Evolutionary conservation across 37 sponge, comb jelly and placozoan genomes (phyloP), one percentile per base, ranked within the genome.

Genomic region (Dysidea cf. avara): DNA sequence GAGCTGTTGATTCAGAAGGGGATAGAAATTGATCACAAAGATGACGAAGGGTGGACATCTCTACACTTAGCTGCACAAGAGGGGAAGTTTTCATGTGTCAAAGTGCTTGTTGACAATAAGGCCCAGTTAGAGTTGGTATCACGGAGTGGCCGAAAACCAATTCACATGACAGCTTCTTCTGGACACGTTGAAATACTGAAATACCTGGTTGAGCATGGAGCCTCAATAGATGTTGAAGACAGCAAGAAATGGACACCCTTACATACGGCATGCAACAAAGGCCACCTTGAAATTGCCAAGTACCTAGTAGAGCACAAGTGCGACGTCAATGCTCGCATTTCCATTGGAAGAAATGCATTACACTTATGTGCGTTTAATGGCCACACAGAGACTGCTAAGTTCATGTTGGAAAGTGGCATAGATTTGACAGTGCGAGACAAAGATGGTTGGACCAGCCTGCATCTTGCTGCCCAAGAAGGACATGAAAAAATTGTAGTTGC

Each of bases 341-440:
- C 77, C 22, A 89, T 89, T 84, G 90, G 90, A 20, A 74, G 90
- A 25, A 89, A 89, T 49, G 66, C 87, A n/a, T 82, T 87, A 32
- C 87, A 87, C 31, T 76, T 86, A 29, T 80, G 81, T 64, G 69
- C 76, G 43, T 86, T 81, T 65, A 86, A 86, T 51, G 87, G 87
- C 37, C 87, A 80, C 71, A 68, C 54, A 35, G 50, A 61, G 32
- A 71, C 83, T 1, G 83, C 83, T 0, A 57, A 62, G 32, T 75
- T 74, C 36, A 66, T 89, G 21, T 69, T 81, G 12, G 61, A 80
- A 3, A 76, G 48, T 13, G 77, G 81, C 28, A 80, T 80, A 35
- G 55, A 76, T 3, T 39, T 84, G 13, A 40, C 70, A 26, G 61
- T 68, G n/a, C 68, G 69, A 21, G 83, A 80, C 58, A 76, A 56